Evolutionary conservation across 2,888 invertebrate genomes (phyloP), one percentile per base, ranked within the genome.

Genomic region (Erebia aethiops): DNA sequence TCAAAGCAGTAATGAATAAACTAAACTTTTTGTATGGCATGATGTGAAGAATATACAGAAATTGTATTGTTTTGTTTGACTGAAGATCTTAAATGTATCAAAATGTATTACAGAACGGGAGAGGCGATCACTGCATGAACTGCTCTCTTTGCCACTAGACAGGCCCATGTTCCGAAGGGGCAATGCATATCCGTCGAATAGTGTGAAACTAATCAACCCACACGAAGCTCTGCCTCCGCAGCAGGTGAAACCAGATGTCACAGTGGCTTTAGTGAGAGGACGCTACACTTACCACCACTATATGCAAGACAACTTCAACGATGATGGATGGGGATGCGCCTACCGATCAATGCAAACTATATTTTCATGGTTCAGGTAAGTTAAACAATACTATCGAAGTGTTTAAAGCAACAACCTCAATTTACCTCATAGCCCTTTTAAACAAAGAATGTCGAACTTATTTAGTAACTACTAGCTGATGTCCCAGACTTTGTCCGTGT

Each of bases 261-360:
- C 79, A 0, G 77, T 85, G 1, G 91, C 92, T 57, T 74, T 96
- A 46, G 96, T 99, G 2, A 94, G 96, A 75, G 99, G 99, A 1
- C 94, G 95, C 75, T 99, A 99, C 84, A 94, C 96, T 18, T 99
- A 99, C 89, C 97, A 98, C 85, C 99, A 99, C 88, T 99, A 99
- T 87, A 97, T 98, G 96, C 99, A 99, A 87, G 97, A 99, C 82
- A 95, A 95, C 77, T 96, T 98, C 85, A 97, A 99, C 87, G 99
- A 99, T 82, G 96, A 97, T 86, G 98, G 98, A n/a, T 99, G 99
- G 99, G 99, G 99, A 5, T 99, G 99, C 92, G 99, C 99, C 0
- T 99, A 99, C 85, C 95, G 99, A 73, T 99, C 99, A 0, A 94
- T 99, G 81, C 99, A 99, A 92, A 99, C 99, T 0, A 95, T 99